Evolutionary conservation across 2,888 invertebrate genomes (phyloP).

Genomic region (Prosopocoilus inquinatus): DNA sequence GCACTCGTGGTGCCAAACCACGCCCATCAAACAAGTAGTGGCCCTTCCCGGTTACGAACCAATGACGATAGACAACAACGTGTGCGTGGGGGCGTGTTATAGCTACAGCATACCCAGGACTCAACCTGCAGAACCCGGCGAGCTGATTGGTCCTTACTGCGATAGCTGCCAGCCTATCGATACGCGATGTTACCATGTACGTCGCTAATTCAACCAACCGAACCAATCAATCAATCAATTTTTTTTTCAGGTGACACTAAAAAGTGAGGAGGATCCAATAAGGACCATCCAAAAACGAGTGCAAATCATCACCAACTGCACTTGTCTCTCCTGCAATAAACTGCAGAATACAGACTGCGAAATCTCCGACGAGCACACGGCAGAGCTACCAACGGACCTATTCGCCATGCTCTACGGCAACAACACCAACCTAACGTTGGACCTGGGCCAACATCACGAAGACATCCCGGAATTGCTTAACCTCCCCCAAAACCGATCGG

Average conservation of each 20-base stretch:
- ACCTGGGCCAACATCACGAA: conserved; percentile 25
- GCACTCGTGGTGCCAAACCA: conserved; percentile 69
- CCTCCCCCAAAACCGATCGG: conserved; percentile 19
- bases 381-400: conserved; percentile 48
- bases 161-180: conserved; percentile 68
- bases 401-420: conserved; percentile 37
- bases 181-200: conserved; percentile 64
- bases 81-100: conserved; percentile 70
- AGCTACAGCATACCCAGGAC: conserved; percentile 69
- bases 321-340: conserved; percentile 62
- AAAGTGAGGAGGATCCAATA: conserved; percentile 54
- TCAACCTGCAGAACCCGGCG: conserved; percentile 65
- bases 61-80: conserved; percentile 66
- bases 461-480: conserved; percentile 41
- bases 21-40: conserved; percentile 66
- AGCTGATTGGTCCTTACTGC: conserved; percentile 63
- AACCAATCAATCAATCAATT: neutral
- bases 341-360: conserved; percentile 51
- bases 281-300: conserved; percentile 59
- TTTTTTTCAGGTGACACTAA: conserved; percentile 55
- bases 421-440: conserved; percentile 31
- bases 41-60: conserved; percentile 64
- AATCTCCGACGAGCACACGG: conserved; percentile 50
- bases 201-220: conserved; percentile 22
- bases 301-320: conserved; percentile 66